Evolutionary conservation across 1,140 invertebrate species (phyloP).

Genomic region (Calliphora vicina): DNA sequence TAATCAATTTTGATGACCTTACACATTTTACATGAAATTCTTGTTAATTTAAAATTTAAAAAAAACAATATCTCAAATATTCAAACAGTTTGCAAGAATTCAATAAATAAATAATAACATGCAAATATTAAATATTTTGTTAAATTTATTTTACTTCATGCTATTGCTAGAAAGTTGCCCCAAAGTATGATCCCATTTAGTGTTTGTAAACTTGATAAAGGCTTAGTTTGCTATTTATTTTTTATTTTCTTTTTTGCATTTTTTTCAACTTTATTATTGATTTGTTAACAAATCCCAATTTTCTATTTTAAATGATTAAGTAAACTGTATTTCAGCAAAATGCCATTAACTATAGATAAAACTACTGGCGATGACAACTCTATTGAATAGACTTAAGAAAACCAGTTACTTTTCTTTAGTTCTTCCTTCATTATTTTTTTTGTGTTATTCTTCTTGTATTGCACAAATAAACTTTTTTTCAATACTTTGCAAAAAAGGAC

Average conservation of each 20-base stretch:
- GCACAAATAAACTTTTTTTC: background rate
- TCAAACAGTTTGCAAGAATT: no score
- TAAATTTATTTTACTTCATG: no score
- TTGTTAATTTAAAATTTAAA: no score
- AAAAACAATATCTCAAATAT: no score
- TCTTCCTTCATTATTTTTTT: background rate
- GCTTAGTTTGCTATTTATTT: no score
- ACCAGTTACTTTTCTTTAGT: background rate
- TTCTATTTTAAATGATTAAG: conserved; percentile 2
- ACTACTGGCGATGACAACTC: background rate
- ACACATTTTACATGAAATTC: no score
- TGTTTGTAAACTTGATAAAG: no score
- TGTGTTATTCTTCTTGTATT: background rate
- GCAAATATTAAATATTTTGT: no score
- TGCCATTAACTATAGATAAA: background rate
- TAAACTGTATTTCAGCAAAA: background rate
- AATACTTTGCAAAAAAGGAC: background rate
- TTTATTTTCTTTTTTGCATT: background rate
- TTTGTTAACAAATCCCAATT: background rate
- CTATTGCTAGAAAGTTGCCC: no score
- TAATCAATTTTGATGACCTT: no score
- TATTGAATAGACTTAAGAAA: background rate
- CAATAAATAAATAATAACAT: no score
- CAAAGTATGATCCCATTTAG: no score
- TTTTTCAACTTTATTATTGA: background rate